A percentile compares a stretch with the other conserved stretches of the same genome.
These are phyloP conservation scores for Hippocampus mohnikei DNA, from an alignment of 2,113 vertebrate species.

Conservation along the genomic window DNA sequence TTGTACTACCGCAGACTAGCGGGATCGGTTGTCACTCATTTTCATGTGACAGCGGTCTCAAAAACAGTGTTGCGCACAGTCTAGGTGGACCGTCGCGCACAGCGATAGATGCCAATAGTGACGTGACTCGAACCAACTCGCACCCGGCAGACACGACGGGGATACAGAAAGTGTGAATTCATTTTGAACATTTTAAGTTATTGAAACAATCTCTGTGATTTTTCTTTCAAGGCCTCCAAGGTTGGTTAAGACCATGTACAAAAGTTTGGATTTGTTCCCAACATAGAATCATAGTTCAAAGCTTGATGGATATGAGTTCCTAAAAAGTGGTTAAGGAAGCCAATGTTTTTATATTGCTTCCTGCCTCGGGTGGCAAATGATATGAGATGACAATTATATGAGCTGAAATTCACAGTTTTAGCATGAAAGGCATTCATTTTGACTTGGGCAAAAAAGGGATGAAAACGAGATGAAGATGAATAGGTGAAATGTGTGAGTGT, in stretches of 20 bases:
- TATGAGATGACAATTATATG: constrained; percentile 8
- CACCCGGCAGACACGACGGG: too few relatives aligned
- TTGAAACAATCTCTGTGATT: neutral
- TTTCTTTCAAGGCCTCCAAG: neutral
- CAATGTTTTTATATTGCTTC: neutral
- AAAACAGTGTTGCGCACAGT: neutral
- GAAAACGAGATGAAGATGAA: constrained; percentile 27
- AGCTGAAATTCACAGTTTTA: constrained; percentile 9
- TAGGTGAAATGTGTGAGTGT: constrained; percentile 24
- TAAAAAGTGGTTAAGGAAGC: neutral
- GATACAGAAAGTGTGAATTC: too few relatives aligned
- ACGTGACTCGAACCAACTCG: too few relatives aligned
- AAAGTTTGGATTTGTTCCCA: neutral
- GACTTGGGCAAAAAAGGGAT: constrained; percentile 2
- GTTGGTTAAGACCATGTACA: neutral
- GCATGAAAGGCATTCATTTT: constrained; percentile 4
- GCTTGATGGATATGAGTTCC: neutral
- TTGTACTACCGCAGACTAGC: too few relatives aligned
- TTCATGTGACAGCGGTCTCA: neutral
- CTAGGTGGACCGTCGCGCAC: too few relatives aligned
- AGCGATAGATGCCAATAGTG: too few relatives aligned
- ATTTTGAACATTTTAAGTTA: neutral
- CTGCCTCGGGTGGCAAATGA: neutral
- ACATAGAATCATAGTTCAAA: too few relatives aligned
- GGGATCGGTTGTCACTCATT: too few relatives aligned